Base-by-base conservation (phyloP, 2,888 invertebrate genomes). In the Syritta pipiens region DNA sequence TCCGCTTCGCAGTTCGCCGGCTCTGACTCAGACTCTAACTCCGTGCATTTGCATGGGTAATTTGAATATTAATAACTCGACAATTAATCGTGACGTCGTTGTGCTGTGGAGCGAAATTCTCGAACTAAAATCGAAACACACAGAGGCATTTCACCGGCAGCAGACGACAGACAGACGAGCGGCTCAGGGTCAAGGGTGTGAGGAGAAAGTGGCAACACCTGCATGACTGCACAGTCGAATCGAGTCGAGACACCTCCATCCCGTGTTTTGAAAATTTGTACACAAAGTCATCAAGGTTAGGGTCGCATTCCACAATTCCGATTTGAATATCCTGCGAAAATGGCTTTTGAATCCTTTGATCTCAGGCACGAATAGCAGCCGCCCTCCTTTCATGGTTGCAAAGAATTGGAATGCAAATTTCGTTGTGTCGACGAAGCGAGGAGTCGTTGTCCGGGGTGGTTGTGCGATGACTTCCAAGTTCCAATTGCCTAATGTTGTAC, bases 11-110 rank as follows among this genome's bases (percentile, higher is more conserved):
- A 60, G 72, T 60, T n/a, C n/a, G n/a, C n/a, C n/a, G n/a, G 67
- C 30, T 49, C 42, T 37, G 49, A 10, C 37, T 1, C 37, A 10
- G 6, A 37, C 12, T 12, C 46, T 30, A 37, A 17, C 19, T 49
- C 20, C 68, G 57, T 79, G 74, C 67, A 68, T 63, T 79, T 79
- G 74, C 79, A 72, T 55, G 79, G 79, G 67, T 79, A 79, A 79
- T 79, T 79, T 79, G 79, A 79, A 79, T 79, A 79, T 79, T 79
- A 79, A 79, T 79, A 79, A 79, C 79, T 72, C 79, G 79, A 68
- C 79, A 74, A 79, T 79, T 79, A 79, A 79, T 79, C 79, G 79
- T 74, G 72, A 62, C 67, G 72, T 72, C 28, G 37, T 28, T 30
- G 28, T 28, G 28, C 2, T 9, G 4, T 17, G 14, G 37, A 35